A percentile compares a stretch with the other conserved stretches of the same genome.
Evolutionary conservation across 2,888 invertebrate species (phyloP).

Genomic region (Tipula confusa): DNA sequence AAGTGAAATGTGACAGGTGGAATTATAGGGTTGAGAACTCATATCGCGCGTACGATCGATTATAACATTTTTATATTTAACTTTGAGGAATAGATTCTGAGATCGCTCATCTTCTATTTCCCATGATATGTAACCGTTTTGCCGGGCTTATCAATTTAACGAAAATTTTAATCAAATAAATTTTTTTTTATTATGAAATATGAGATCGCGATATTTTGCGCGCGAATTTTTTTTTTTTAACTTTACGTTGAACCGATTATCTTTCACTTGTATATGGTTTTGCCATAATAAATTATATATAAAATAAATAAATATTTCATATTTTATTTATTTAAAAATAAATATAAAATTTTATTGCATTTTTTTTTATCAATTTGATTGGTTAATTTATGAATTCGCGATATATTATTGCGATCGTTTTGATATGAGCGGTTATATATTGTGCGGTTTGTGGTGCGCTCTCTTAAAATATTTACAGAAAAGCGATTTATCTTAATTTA

Average conservation of each 20-base stretch:
- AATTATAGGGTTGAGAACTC: background rate
- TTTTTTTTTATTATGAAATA: background rate
- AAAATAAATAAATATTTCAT: background rate
- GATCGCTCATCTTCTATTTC: too few relatives aligned
- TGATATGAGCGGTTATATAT: background rate
- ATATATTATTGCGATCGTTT: too few relatives aligned
- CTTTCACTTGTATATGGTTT: background rate
- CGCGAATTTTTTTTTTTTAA: background rate
- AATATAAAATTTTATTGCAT: background rate
- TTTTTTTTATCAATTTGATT: background rate
- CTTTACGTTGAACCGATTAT: background rate
- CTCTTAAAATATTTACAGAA: background rate
- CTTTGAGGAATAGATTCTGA: too few relatives aligned
- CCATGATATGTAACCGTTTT: too few relatives aligned
- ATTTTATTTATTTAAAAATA: background rate
- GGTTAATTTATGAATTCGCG: conserved; percentile 10
- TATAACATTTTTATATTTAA: too few relatives aligned
- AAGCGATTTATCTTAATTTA: conserved; percentile 12
- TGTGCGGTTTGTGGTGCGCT: background rate
- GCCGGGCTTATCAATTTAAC: background rate
- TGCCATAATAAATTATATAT: background rate
- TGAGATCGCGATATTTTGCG: background rate
- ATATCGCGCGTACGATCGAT: background rate
- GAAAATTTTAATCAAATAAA: background rate
- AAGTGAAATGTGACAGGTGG: background rate